phyloP scores from a whole-genome alignment of 1,140 invertebrate genomes.

The Drosophila rhopaloa region DNA sequence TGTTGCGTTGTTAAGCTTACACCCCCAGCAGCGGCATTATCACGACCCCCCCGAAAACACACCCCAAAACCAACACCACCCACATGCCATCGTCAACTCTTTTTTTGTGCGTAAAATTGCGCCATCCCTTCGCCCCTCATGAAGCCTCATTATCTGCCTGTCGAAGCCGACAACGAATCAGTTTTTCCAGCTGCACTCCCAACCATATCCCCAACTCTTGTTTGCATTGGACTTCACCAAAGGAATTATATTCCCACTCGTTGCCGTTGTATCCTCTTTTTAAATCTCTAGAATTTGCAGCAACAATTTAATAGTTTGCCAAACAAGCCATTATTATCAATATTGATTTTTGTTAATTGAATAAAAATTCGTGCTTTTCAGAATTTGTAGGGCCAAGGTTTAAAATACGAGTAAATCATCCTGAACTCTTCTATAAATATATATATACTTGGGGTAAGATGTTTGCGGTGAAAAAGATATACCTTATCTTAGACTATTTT shows the following conservation, averaged over 20 bases:
- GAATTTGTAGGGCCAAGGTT: not conserved
- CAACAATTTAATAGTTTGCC: constrained; percentile 45
- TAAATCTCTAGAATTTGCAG: constrained; percentile 39
- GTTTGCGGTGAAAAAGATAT: too few species aligned
- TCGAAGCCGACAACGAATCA: constrained; percentile 46
- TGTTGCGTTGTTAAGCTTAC: constrained; percentile 78
- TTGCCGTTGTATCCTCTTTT: constrained; percentile 26
- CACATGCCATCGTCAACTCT: constrained; percentile 10
- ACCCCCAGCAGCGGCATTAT: not conserved
- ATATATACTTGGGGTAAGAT: too few species aligned
- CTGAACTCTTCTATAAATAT: too few species aligned
- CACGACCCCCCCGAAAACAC: not conserved
- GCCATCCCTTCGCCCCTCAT: constrained; percentile 24
- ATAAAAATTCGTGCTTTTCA: not conserved
- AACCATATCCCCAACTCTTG: not conserved
- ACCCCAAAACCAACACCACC: not conserved
- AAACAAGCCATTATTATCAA: constrained; percentile 35
- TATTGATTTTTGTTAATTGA: constrained; percentile 51
- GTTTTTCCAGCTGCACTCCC: constrained; percentile 34
- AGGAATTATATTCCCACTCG: constrained; percentile 3
- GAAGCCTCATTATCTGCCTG: constrained; percentile 52
- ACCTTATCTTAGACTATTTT: too few species aligned
- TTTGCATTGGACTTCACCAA: constrained; percentile 11
- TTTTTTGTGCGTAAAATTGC: constrained; percentile 63
- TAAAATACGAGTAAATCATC: not conserved